Evolutionary conservation across 92 coral and sea anemone species (phyloP), one percentile per base, ranked within the genome.

Genomic region (Parazoanthus atlanticus): DNA sequence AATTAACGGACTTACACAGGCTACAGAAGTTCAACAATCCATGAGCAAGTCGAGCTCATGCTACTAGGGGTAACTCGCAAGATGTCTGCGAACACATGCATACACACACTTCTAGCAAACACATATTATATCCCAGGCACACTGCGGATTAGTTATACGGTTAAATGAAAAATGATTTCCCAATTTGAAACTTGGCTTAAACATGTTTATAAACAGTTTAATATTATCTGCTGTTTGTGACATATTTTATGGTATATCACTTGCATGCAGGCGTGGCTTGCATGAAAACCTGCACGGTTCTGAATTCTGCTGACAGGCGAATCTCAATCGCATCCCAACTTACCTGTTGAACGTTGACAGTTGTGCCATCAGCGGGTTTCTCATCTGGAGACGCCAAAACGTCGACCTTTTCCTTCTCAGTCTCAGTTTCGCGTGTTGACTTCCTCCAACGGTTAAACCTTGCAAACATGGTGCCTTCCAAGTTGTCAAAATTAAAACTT

Each of bases 391-490:
- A 79, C 25, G 9, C n/a, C 23, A 47, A 31, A 10, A 21, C 83
- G 16, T 29, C 11, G 12, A 11, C 19, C 30, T 26, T 25, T 79
- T 52, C 83, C 13, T 79, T 3, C 54, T 76, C 30, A 13, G 36
- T 79, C 3, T 49, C 67, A 12, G 36, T 28, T 52, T 79, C 83
- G 16, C 83, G 67, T 2, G 40, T 52, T 26, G 65, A n/a, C 34
- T 52, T 79, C 21, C 83, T 52, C 83, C 83, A 79, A 47, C 33
- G 83, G 83, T 79, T 79, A 52, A 79, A 79, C 13, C 58, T 47
- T 13, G 83, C 83, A 79, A 79, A 79, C 83, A 79, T 79, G 30
- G 67, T 31, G 31, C 25, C 83, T n/a, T 79, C 83, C 25, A 79
- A 31, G 67, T 54, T 79, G 66, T 30, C 83, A 52, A 79, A 17